A percentile compares a stretch with the other conserved stretches of the same genome.
Conservation (phyloP, 2,888 invertebrate genomes). For the Dryococelus australis region DNA sequence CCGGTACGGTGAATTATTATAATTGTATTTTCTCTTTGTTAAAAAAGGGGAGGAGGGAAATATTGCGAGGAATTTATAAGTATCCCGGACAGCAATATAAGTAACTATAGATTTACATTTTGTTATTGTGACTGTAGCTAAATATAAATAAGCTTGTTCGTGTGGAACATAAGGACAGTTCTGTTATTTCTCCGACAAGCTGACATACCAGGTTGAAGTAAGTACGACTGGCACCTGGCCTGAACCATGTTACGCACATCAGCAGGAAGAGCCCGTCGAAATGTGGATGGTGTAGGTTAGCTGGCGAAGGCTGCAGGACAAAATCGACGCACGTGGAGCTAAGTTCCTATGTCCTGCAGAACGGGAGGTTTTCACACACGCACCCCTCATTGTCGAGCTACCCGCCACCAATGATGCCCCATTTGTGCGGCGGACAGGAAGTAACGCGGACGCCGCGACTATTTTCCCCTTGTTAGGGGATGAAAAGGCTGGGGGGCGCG, state of each 20-base stretch:
- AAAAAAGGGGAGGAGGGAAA: too few relatives aligned
- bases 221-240: neutral
- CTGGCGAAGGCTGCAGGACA: neutral
- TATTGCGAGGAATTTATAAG: too few relatives aligned
- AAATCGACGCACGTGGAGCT: neutral
- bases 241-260: neutral
- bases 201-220: too few relatives aligned
- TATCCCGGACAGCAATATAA: too few relatives aligned
- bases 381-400: neutral
- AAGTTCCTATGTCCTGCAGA: neutral
- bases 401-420: neutral
- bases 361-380: neutral
- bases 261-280: neutral
- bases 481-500: neutral
- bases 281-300: neutral
- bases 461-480: neutral
- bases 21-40: too few relatives aligned
- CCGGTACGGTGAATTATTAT: too few relatives aligned
- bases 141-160: too few relatives aligned
- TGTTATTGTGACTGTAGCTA: too few relatives aligned
- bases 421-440: neutral
- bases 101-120: too few relatives aligned
- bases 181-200: too few relatives aligned
- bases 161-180: too few relatives aligned
- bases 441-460: neutral